These are phyloP conservation scores for Dysmachus trigonus DNA, from an alignment of 2,888 invertebrate species.

Conservation along the genomic window DNA sequence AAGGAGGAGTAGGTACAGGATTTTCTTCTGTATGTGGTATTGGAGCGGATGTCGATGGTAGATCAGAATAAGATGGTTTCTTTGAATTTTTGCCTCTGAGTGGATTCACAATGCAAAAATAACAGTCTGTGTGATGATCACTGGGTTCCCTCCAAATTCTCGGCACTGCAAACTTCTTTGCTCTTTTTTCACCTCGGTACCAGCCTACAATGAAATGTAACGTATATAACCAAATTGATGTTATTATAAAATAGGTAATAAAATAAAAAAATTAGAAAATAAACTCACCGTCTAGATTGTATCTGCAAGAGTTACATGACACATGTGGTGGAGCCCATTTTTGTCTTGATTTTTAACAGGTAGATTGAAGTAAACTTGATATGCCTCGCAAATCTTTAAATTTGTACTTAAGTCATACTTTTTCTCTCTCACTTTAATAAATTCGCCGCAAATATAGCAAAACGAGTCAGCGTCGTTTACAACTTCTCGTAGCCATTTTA, in stretches of 20 bases:
- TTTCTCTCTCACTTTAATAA: not conserved
- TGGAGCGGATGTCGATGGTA: conserved; percentile 16
- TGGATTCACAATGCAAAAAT: conserved; percentile 25
- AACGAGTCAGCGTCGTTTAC: not conserved
- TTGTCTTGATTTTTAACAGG: not conserved
- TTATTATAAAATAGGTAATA: not conserved
- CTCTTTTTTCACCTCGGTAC: not conserved
- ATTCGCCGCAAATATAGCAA: not conserved
- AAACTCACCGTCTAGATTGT: not conserved
- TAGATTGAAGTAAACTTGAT: not conserved
- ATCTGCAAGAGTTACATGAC: not conserved
- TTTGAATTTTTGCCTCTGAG: conserved; percentile 3
- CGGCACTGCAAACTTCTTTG: not conserved
- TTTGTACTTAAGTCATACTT: not conserved
- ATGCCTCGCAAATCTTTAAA: not conserved
- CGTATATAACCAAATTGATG: not conserved
- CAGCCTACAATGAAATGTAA: not conserved
- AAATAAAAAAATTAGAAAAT: too few species aligned
- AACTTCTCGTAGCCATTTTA: too few species aligned
- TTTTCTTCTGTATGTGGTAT: conserved; percentile 30
- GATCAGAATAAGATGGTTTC: conserved; percentile 20
- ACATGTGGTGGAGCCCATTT: not conserved
- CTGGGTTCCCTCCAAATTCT: conserved; percentile 22
- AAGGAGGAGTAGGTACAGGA: conserved; percentile 15
- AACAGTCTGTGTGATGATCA: conserved; percentile 19